Base-by-base conservation (phyloP, 2,113 vertebrate genomes). In the Rattus norvegicus region DNA sequence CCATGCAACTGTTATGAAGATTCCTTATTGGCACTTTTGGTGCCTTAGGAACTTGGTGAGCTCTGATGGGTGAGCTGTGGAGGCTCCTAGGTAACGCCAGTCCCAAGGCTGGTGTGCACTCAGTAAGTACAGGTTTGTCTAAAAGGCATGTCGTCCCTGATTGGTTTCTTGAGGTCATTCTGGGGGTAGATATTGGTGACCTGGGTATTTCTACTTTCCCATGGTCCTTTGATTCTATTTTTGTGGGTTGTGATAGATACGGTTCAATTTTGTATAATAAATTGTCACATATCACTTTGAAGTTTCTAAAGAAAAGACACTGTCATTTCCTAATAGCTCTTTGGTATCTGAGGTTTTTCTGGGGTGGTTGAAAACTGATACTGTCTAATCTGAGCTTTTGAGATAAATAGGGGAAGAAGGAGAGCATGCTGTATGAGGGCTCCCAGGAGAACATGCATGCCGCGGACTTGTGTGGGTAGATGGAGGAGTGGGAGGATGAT, bases 291-390 rank as follows among this genome's bases (percentile, higher is more conserved):
- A 67, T 72, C 59, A 88, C 70, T 96, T 92, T 88, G 75, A 90
- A 54, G 56, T 92, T 73, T 93, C 43, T 75, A 24, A 86, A 28
- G n/a, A 75, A 89, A 88, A 93, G 85, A 63, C 7, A 20, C 59
- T 28, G 73, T 77, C 17, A 70, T 79, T 56, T 93, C 16, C 33
- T 88, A 30, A 80, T 47, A 43, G 67, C 54, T 54, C 9, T 92
- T 47, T 90, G 7, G 86, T 65, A 19, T 86, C 26, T 96, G 19
- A 95, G 47, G 77, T 93, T 95, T 94, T 92, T 36, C 83, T 93
- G 52, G 83, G 22, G n/a, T 52, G 43, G 52, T 77, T 30, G 69
- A 92, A 94, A 76, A 88, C 1, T 83, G 54, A 2, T 56, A 36
- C 56, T 92, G 91, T 75, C 39, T 87, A 80, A 49, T 43, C 59